Evolutionary conservation across 2,113 vertebrate species (phyloP).

Genomic region (Caranx melampygus): DNA sequence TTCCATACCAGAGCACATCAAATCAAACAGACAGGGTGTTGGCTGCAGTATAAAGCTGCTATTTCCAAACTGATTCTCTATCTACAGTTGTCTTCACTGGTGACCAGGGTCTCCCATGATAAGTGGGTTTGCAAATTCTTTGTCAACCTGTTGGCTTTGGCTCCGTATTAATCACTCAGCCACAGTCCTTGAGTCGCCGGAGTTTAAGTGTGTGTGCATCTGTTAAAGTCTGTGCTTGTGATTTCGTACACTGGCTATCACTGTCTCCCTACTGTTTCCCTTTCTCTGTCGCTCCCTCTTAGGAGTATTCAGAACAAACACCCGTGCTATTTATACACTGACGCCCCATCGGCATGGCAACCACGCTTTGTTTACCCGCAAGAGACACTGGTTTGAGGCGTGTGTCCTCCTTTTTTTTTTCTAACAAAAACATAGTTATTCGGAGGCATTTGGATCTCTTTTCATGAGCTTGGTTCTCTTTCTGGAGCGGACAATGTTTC

Average conservation of each 20-base stretch:
- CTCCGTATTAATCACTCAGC: neutral
- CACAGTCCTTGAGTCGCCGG: neutral
- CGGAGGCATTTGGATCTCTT: slow-evolving; percentile 39
- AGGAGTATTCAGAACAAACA: slow-evolving; percentile 73
- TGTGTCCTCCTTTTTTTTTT: slow-evolving; percentile 33
- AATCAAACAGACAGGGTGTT: no score
- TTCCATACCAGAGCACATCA: no score
- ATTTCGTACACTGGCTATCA: slow-evolving; percentile 13
- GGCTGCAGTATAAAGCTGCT: neutral
- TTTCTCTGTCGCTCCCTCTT: slow-evolving; percentile 37
- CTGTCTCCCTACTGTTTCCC: slow-evolving; percentile 23
- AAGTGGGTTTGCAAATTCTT: neutral
- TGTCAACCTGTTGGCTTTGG: slow-evolving; percentile 10
- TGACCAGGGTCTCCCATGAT: neutral
- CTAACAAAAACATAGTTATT: slow-evolving; percentile 53
- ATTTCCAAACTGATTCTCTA: no score
- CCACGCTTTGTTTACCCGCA: slow-evolving; percentile 72
- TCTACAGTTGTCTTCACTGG: neutral
- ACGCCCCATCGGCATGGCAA: slow-evolving; percentile 70
- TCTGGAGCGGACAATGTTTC: slow-evolving; percentile 17
- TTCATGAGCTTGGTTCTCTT: slow-evolving; percentile 25
- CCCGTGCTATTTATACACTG: slow-evolving; percentile 72
- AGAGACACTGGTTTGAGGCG: slow-evolving; percentile 61
- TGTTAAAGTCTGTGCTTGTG: slow-evolving; percentile 34
- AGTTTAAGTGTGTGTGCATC: slow-evolving; percentile 17